Evolutionary conservation across 92 coral and sea anemone species (phyloP), one percentile per base, ranked within the genome.

Genomic region (Heteractis magnifica): DNA sequence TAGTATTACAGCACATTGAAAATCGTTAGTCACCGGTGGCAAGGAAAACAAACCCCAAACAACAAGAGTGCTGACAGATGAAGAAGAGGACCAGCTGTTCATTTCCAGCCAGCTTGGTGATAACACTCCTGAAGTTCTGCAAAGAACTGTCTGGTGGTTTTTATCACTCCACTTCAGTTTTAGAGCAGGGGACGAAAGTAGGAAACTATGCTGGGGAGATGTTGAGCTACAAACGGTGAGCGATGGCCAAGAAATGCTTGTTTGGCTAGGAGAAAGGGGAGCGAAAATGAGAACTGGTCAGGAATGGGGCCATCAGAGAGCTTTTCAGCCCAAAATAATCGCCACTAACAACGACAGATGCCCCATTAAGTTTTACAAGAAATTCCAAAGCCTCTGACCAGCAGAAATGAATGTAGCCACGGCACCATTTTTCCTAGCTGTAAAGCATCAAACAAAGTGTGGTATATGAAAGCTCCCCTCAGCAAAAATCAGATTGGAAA

Each of bases 41-140:
- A 80, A 72, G 53, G 89, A 86, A 13, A 86, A 86, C 81, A 72
- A 75, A 20, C 85, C 89, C 10, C 55, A 80, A 79, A 78, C 86
- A n/a, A 86, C 86, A 26, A 26, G 26, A 26, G 26, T 1, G 1
- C 26, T 26, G 26, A 1, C 26, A 26, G 26, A 26, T 26, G 26
- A 1, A 26, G 26, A 26, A 1, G 26, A 26, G 26, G 26, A 26
- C 26, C 26, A 26, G 0, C 26, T 26, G 26, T 26, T 26, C 0
- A 26, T 26, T 26, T 26, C 26, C 26, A 1, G 26, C 26, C 26
- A 26, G 26, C 1, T 26, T 26, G 26, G 26, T 0, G 26, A 26
- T 26, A 26, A 26, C 1, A 26, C 26, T 26, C 26, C 26, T 26
- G 26, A 26, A 26, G 26, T 26, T 26, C 0, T 26, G 1, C 26